phyloP scores from a whole-genome alignment of 2,797 vertebrate species.

The Glossophaga mutica region DNA sequence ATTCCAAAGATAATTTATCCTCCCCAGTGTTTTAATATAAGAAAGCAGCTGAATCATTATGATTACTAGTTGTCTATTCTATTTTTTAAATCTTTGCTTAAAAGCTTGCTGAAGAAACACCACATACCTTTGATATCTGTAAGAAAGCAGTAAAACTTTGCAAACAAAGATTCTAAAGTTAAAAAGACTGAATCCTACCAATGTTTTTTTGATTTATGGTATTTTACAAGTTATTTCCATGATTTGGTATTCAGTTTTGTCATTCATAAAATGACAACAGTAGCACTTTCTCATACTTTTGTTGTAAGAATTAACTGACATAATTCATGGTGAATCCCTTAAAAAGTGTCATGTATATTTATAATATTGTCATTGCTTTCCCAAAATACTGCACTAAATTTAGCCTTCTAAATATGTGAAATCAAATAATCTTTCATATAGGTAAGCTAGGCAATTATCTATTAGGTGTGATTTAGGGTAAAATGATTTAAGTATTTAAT shows the following conservation, averaged over 20 bases:
- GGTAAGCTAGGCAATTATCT: neutral
- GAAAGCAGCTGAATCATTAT: slow-evolving; percentile 10
- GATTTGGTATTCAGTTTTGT: neutral
- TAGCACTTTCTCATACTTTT: neutral
- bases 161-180: neutral
- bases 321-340: neutral
- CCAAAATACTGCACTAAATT: neutral
- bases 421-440: neutral
- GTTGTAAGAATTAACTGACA: neutral
- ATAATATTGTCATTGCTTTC: neutral
- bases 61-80: neutral
- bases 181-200: neutral
- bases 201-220: neutral
- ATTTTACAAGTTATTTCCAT: neutral
- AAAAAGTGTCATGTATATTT: neutral
- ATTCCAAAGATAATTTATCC: slow-evolving; percentile 18
- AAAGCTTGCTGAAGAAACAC: neutral
- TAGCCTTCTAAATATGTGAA: neutral
- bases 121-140: neutral
- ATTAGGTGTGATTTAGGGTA: neutral
- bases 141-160: neutral
- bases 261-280: neutral
- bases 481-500: neutral
- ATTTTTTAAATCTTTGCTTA: slow-evolving; percentile 43
- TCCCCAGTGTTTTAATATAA: neutral